Percentiles rank a stretch among this genome's conserved stretches.
These are phyloP conservation scores for Myrmecophaga tridactyla DNA, from an alignment of 2,113 vertebrate species.

Conservation along the genomic window DNA sequence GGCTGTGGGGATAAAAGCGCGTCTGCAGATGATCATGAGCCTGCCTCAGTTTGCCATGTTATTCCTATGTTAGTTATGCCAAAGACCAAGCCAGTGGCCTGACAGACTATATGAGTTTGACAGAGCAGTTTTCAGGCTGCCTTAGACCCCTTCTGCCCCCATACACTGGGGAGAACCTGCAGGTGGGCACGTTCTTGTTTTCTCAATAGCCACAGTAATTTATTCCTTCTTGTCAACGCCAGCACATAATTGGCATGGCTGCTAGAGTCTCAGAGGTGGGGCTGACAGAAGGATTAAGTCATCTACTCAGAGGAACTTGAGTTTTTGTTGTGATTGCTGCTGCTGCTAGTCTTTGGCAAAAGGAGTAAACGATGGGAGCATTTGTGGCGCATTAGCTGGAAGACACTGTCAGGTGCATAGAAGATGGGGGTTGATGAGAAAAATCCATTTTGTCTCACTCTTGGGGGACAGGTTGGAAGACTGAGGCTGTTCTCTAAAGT, in stretches of 20 bases:
- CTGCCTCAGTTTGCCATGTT: background rate
- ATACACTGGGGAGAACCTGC: background rate
- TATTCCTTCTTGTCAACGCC: background rate
- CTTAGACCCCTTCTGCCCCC: background rate
- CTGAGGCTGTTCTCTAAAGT: background rate
- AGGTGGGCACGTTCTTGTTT: background rate
- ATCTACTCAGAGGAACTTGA: conserved; percentile 33
- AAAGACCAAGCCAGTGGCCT: background rate
- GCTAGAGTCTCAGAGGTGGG: background rate
- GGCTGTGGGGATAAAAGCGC: background rate
- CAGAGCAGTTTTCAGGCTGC: background rate
- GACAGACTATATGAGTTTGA: background rate
- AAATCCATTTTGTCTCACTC: background rate
- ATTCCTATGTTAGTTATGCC: background rate
- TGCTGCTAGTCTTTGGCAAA: conserved; percentile 20
- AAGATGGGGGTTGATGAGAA: background rate
- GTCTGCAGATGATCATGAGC: background rate
- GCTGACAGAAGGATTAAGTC: conserved; percentile 49
- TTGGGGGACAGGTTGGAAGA: background rate
- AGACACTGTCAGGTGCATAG: background rate
- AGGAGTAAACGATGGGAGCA: background rate
- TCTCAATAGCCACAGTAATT: background rate
- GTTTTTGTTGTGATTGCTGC: background rate
- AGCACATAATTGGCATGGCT: background rate
- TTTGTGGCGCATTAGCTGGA: background rate